Conservation (phyloP, 2,113 vertebrate genomes). For the Mirza zaza region DNA sequence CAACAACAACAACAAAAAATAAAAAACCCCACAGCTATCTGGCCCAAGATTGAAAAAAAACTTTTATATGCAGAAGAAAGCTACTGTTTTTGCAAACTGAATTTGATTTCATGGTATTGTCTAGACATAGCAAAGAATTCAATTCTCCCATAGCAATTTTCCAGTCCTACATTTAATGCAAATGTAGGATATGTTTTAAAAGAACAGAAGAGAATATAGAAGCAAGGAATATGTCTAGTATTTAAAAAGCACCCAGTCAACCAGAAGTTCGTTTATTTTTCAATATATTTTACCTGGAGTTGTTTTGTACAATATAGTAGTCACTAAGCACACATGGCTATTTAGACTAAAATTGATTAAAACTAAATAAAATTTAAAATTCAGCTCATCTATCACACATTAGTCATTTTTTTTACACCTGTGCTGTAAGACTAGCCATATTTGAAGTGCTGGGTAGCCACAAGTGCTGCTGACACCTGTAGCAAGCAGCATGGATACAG, state of each 20-base stretch:
- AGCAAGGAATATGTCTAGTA: neutral
- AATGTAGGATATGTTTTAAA: neutral
- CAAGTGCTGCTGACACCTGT: neutral
- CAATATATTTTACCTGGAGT: neutral
- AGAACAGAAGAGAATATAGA: neutral
- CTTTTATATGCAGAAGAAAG: neutral
- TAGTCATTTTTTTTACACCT: too few relatives aligned
- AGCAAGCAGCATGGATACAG: neutral
- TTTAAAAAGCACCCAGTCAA: neutral
- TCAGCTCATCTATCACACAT: neutral
- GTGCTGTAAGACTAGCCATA: too few relatives aligned
- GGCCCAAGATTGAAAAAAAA: neutral
- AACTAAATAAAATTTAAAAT: neutral
- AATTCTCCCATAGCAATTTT: neutral
- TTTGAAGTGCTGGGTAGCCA: neutral
- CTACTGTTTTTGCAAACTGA: constrained; percentile 19
- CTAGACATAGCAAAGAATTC: constrained; percentile 44
- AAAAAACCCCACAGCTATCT: neutral
- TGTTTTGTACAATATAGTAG: neutral
- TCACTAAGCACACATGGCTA: neutral
- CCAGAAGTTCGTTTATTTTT: neutral
- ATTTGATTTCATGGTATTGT: constrained; percentile 28
- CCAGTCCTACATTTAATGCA: neutral
- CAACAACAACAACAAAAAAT: too few relatives aligned
- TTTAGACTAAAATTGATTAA: neutral